Evolutionary conservation across 1,140 invertebrate genomes (phyloP).

Genomic region (Dufourea novaeangliae): DNA sequence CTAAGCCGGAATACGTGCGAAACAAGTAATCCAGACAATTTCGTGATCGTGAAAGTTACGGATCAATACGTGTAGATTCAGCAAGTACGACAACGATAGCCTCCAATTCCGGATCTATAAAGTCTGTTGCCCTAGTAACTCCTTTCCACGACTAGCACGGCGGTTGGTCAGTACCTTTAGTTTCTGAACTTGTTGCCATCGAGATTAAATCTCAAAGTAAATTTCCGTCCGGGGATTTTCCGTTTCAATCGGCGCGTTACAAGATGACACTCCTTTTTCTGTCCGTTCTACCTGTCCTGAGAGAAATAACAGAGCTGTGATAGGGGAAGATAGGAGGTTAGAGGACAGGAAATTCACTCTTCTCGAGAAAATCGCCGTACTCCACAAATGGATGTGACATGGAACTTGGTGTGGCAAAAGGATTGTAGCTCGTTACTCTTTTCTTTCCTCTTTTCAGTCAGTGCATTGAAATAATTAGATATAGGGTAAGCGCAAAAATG

Average conservation of each 20-base stretch:
- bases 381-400: not conserved
- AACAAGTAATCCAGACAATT: conserved; percentile 21
- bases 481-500: too few species aligned
- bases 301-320: not conserved
- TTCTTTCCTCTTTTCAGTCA: not conserved
- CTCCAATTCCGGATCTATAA: not conserved
- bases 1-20: not conserved
- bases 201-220: conserved; percentile 25
- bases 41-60: conserved; percentile 15
- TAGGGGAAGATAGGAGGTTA: not conserved
- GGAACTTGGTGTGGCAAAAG: not conserved
- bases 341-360: not conserved
- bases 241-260: conserved; percentile 10
- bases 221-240: conserved; percentile 27
- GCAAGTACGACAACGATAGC: conserved; percentile 16
- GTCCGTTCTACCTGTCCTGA: too few species aligned
- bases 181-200: conserved; percentile 18
- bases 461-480: not conserved
- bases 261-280: not conserved
- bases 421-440: not conserved
- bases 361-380: not conserved
- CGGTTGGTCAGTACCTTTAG: conserved; percentile 32
- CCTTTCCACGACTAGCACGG: not conserved
- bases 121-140: conserved; percentile 17
- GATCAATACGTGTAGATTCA: conserved; percentile 31